Conservation (phyloP, 2,888 invertebrate species). For the Meteorus colon region DNA sequence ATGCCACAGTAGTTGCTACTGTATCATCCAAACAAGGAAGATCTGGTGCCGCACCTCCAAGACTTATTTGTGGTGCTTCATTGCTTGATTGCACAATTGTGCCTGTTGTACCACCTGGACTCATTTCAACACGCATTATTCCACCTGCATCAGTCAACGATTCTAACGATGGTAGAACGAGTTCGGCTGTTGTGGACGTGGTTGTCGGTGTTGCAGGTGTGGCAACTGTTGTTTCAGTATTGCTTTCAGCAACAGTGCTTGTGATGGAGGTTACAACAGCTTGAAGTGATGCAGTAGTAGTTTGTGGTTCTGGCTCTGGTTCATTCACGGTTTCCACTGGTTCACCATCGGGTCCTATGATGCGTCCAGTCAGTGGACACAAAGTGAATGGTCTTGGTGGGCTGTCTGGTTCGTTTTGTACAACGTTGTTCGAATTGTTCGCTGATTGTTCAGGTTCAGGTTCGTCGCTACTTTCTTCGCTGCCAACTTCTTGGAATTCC, state of each 20-base stretch:
- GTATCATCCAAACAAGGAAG: constrained; percentile 70
- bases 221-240: constrained; percentile 38
- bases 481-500: constrained; percentile 72
- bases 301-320: constrained; percentile 52
- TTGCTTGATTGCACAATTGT: constrained; percentile 74
- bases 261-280: constrained; percentile 48
- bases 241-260: constrained; percentile 41
- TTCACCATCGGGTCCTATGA: constrained; percentile 70
- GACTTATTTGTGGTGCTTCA: constrained; percentile 62
- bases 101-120: constrained; percentile 79
- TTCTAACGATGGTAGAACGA: constrained; percentile 68
- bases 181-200: constrained; percentile 57
- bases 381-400: constrained; percentile 82
- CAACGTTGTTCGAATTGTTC: constrained; percentile 74
- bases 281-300: constrained; percentile 48
- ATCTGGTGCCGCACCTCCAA: constrained; percentile 61
- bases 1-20: constrained; percentile 42
- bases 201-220: constrained; percentile 48
- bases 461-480: constrained; percentile 76
- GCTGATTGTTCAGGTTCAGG: constrained; percentile 77
- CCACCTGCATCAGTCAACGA: constrained; percentile 65
- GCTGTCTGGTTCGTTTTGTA: constrained; percentile 77
- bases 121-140: constrained; percentile 75
- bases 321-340: constrained; percentile 67
- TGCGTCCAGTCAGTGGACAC: constrained; percentile 80